Base-by-base conservation (phyloP, 35 echinoderm and acorn worm species). In the Apostichopus californicus region DNA sequence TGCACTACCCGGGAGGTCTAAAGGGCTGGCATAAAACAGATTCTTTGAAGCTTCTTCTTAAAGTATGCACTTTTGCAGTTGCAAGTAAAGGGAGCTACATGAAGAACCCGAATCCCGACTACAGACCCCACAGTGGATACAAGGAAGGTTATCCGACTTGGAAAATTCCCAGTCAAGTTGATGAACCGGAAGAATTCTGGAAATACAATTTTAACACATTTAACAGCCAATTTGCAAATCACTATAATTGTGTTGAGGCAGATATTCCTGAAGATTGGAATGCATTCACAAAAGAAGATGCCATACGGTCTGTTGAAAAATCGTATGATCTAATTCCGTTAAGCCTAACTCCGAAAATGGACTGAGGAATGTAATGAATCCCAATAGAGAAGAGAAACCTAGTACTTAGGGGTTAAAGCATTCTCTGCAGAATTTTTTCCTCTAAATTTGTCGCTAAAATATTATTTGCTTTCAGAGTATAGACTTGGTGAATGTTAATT, bases 21-120 rank as follows among this genome's bases (percentile, higher is more conserved):
- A 88, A 88, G 15, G 28, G 86, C 0, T 88, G 86, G 86, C 57
- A 65, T 17, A 61, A 88, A 9, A 23, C 25, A 4, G 52, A 20
- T 0, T 22, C 86, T 26, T 15, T 65, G 18, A 65, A 72, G 1
- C 46, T 88, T 1, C 72, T 65, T 13, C 28, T 55, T 1, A 8
- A 88, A 26, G 63, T 88, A 88, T 88, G 86, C 15, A 88, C 86
- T 13, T 88, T 61, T 10, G 86, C 86, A 52, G 61, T 88, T 26
- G 86, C 86, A 17, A 64, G 56, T 34, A 13, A 26, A 20, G n/a
- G n/a, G n/a, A n/a, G n/a, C n/a, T n/a, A n/a, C n/a, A 46, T 52
- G 12, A 68, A 14, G 15, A 73, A 88, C 57, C 25, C 61, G 86
- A 52, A 60, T 0, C 64, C 86, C 17, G 25, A 73, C 8, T 88